Conservation (phyloP, 1,140 invertebrate genomes). For the Drosophila busckii region DNA sequence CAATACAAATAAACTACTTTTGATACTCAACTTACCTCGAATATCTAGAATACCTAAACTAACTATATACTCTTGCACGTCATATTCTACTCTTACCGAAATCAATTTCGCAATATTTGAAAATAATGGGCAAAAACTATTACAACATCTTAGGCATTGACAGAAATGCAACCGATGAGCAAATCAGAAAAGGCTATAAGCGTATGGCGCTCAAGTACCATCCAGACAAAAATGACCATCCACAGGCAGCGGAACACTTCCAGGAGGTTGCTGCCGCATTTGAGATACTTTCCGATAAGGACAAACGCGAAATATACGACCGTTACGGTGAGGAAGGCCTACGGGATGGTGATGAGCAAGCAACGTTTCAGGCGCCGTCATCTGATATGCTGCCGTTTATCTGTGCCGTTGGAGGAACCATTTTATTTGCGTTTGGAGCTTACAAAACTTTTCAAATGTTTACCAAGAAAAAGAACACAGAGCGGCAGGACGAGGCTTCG, state of each 20-base stretch:
- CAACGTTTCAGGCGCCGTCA: conserved; percentile 27
- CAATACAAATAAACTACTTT: too few species aligned
- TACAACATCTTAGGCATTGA: conserved; percentile 45
- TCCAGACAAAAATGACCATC: conserved; percentile 58
- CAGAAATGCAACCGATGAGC: conserved; percentile 31
- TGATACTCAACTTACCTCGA: too few species aligned
- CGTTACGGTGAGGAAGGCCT: conserved; percentile 45
- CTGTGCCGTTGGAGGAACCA: conserved; percentile 50
- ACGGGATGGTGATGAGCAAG: conserved; percentile 4
- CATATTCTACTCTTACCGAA: too few species aligned
- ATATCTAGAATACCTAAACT: not conserved
- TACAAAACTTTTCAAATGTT: conserved; percentile 58
- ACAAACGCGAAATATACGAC: conserved; percentile 52
- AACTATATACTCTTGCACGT: too few species aligned
- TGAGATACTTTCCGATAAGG: conserved; percentile 51
- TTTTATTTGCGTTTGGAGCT: conserved; percentile 54
- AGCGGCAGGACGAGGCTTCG: conserved; percentile 22
- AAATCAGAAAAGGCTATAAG: conserved; percentile 46
- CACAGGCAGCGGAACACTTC: conserved; percentile 45
- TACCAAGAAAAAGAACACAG: conserved; percentile 37
- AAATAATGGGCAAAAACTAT: conserved; percentile 53
- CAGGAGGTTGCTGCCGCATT: conserved; percentile 49
- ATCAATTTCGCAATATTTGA: too few species aligned
- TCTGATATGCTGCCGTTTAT: conserved; percentile 55
- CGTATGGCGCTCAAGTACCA: conserved; percentile 56